These are phyloP conservation scores for Gymnothorax javanicus DNA, from an alignment of 2,797 vertebrate genomes.

Conservation along the genomic window DNA sequence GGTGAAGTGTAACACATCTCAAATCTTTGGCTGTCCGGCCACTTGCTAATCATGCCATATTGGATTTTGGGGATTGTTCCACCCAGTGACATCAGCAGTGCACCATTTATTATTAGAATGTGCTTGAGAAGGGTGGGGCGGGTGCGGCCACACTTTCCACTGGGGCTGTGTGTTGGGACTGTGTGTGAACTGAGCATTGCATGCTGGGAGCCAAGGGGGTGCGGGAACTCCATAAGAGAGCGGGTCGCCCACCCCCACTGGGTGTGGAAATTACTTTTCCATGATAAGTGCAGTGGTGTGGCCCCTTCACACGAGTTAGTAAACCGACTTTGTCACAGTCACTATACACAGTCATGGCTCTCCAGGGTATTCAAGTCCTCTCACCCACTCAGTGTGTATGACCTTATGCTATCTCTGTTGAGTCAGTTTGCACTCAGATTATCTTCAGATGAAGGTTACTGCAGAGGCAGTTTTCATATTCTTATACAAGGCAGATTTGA, in stretches of 20 bases:
- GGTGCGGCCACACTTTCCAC: not conserved
- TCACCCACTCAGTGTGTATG: not conserved
- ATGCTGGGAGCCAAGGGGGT: not conserved
- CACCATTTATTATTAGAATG: not conserved
- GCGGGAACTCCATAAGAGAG: not conserved
- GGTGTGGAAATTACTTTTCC: not conserved
- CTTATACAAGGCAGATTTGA: too few species aligned
- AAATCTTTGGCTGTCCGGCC: not conserved
- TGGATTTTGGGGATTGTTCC: not conserved
- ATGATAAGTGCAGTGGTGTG: not conserved
- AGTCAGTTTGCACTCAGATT: not conserved
- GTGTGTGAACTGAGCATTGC: not conserved
- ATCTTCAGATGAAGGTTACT: too few species aligned
- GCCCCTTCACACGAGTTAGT: not conserved
- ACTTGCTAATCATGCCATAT: not conserved
- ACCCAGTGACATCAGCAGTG: not conserved
- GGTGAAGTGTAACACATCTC: not conserved
- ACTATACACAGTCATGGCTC: not conserved
- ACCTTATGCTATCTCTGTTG: not conserved
- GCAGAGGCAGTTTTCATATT: too few species aligned
- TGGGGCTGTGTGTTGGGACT: not conserved
- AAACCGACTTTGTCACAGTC: not conserved
- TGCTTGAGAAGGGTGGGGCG: not conserved
- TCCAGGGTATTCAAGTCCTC: not conserved
- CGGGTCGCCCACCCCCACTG: not conserved